Conservation (phyloP, 1,140 invertebrate genomes). For the Drosophila pectinifera region DNA sequence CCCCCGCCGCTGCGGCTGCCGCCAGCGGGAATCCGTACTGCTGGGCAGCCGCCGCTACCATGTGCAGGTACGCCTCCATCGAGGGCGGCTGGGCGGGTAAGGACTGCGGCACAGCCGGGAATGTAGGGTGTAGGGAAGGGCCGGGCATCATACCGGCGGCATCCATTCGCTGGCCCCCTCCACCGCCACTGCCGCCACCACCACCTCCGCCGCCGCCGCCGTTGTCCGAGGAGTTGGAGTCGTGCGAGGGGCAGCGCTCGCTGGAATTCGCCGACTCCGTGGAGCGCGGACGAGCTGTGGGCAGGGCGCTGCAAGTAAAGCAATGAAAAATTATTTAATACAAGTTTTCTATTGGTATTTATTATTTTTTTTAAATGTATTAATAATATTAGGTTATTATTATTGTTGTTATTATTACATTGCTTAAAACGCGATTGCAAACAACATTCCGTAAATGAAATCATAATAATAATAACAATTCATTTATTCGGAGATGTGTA, state of each 20-base stretch:
- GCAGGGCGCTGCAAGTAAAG: slow-evolving; percentile 89
- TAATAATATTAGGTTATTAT: too few relatives aligned
- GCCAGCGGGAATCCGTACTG: slow-evolving; percentile 91
- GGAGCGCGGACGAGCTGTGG: slow-evolving; percentile 91
- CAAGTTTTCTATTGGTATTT: too few relatives aligned
- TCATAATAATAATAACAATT: too few relatives aligned
- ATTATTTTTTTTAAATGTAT: too few relatives aligned
- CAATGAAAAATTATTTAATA: not conserved
- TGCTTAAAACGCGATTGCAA: too few relatives aligned
- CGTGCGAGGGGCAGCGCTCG: slow-evolving; percentile 89
- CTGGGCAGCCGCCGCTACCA: slow-evolving; percentile 88
- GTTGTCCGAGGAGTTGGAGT: slow-evolving; percentile 88
- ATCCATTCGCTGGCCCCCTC: slow-evolving; percentile 42
- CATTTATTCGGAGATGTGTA: too few relatives aligned
- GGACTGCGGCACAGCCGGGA: slow-evolving; percentile 84
- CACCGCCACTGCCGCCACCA: slow-evolving; percentile 40
- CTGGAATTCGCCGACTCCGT: slow-evolving; percentile 90
- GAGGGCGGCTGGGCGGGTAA: slow-evolving; percentile 91
- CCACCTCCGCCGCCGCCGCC: slow-evolving; percentile 86
- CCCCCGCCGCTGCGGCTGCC: slow-evolving; percentile 86
- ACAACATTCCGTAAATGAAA: too few relatives aligned
- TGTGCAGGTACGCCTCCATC: slow-evolving; percentile 91
- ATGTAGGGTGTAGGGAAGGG: slow-evolving; percentile 85
- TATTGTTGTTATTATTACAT: not conserved
- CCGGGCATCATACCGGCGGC: slow-evolving; percentile 73